These are phyloP conservation scores for Nannobrachium achirus DNA, from an alignment of 2,113 vertebrate genomes.

Conservation along the genomic window DNA sequence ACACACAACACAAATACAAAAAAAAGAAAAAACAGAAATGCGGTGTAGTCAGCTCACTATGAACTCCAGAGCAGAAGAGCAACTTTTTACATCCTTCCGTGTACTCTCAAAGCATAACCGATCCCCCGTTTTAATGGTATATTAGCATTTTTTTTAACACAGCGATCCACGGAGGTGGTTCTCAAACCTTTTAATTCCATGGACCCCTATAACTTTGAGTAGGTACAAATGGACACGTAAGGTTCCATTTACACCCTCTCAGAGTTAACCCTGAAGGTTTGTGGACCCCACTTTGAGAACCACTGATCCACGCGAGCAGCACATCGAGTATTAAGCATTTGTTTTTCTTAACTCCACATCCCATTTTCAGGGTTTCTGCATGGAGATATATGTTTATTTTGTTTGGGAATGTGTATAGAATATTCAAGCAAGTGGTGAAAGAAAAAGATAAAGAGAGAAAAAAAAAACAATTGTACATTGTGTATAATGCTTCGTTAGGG, in stretches of 20 bases:
- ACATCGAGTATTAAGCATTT: slow-evolving; percentile 2
- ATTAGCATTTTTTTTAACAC: slow-evolving; percentile 77
- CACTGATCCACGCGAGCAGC: slow-evolving; percentile 54
- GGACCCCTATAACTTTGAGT: too few species aligned
- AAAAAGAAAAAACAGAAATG: slow-evolving; percentile 23
- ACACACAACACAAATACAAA: slow-evolving; percentile 21
- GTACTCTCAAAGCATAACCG: slow-evolving; percentile 77
- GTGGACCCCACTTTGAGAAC: slow-evolving; percentile 18
- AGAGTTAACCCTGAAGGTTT: too few species aligned
- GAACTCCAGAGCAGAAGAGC: slow-evolving; percentile 69
- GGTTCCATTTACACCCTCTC: too few species aligned
- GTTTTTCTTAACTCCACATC: slow-evolving; percentile 64
- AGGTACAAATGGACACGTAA: too few species aligned
- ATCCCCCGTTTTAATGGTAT: slow-evolving; percentile 86
- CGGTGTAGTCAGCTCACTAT: slow-evolving; percentile 23
- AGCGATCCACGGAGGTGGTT: slow-evolving; percentile 48
- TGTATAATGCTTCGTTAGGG: slow-evolving; percentile 98
- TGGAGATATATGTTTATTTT: slow-evolving; percentile 86
- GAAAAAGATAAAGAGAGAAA: too few species aligned
- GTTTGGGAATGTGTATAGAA: slow-evolving; percentile 87
- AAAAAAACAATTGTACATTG: slow-evolving; percentile 90
- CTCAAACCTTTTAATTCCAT: slow-evolving; percentile 24
- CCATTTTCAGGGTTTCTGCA: slow-evolving; percentile 85
- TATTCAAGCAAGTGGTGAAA: slow-evolving; percentile 70
- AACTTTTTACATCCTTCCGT: slow-evolving; percentile 80